Evolutionary conservation across 2,797 vertebrate genomes (phyloP).

Genomic region (Rhabdomys pumilio): DNA sequence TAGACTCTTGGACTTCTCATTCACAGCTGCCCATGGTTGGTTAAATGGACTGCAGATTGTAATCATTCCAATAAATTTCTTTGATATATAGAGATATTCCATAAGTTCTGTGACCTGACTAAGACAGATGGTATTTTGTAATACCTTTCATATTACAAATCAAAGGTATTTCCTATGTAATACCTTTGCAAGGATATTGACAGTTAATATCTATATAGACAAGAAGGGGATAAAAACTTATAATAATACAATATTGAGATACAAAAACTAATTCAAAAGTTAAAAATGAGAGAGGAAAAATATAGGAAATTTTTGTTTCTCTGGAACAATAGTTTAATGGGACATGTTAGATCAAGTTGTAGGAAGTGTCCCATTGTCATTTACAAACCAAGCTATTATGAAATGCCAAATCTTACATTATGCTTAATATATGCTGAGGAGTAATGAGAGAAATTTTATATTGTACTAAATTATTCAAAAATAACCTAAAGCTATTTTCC

Average conservation of each 20-base stretch:
- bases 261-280: neutral
- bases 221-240: neutral
- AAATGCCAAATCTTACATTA: neutral
- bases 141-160: neutral
- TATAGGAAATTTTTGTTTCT: neutral
- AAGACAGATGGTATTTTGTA: neutral
- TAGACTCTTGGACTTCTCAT: neutral
- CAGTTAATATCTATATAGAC: neutral
- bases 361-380: neutral
- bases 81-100: neutral
- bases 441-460: neutral
- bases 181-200: neutral
- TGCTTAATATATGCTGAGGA: neutral
- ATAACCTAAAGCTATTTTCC: neutral
- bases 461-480: neutral
- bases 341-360: neutral
- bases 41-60: neutral
- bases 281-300: neutral
- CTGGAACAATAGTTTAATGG: neutral
- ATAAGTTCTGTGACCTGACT: neutral
- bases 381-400: neutral
- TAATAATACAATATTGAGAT: neutral
- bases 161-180: neutral
- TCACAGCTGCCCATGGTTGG: neutral
- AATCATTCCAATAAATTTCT: neutral